A percentile compares a stretch with the other conserved stretches of the same genome.
phyloP scores from a whole-genome alignment of 1,140 invertebrate genomes.

The Drosophila sp. region DNA sequence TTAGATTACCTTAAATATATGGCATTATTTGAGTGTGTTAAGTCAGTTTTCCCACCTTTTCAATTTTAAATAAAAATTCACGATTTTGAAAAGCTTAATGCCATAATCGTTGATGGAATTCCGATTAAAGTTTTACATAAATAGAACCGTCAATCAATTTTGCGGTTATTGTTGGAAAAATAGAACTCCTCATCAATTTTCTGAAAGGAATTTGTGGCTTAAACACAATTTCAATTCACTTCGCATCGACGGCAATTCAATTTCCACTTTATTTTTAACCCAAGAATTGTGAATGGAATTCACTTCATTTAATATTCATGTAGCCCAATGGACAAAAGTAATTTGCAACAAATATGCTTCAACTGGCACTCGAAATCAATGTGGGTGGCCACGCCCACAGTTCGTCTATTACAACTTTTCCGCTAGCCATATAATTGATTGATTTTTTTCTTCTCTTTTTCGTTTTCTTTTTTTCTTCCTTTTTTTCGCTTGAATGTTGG shows the following conservation, averaged over 20 bases:
- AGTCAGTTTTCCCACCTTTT: too few relatives aligned
- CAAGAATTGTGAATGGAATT: slow-evolving; percentile 5
- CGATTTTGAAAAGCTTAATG: too few relatives aligned
- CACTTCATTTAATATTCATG: slow-evolving; percentile 45
- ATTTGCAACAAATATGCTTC: slow-evolving; percentile 39
- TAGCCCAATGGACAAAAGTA: slow-evolving; percentile 11
- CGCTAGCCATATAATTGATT: slow-evolving; percentile 57
- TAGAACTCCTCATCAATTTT: background rate
- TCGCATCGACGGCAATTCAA: background rate
- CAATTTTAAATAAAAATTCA: too few relatives aligned
- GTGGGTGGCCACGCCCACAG: slow-evolving; percentile 2
- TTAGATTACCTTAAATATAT: too few relatives aligned
- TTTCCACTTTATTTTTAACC: slow-evolving; percentile 7
- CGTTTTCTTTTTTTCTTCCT: slow-evolving; percentile 27
- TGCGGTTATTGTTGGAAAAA: background rate
- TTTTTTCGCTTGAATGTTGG: slow-evolving; percentile 43
- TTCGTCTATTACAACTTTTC: slow-evolving; percentile 28
- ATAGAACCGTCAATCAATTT: too few relatives aligned
- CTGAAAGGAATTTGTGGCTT: background rate
- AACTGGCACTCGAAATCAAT: slow-evolving; percentile 16
- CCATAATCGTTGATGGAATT: too few relatives aligned
- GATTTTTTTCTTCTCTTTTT: slow-evolving; percentile 37
- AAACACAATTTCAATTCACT: background rate
- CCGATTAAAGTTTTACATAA: too few relatives aligned
- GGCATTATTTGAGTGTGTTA: too few relatives aligned